These are phyloP conservation scores for Drosophila insularis DNA, from an alignment of 1,140 invertebrate genomes.

Conservation along the genomic window DNA sequence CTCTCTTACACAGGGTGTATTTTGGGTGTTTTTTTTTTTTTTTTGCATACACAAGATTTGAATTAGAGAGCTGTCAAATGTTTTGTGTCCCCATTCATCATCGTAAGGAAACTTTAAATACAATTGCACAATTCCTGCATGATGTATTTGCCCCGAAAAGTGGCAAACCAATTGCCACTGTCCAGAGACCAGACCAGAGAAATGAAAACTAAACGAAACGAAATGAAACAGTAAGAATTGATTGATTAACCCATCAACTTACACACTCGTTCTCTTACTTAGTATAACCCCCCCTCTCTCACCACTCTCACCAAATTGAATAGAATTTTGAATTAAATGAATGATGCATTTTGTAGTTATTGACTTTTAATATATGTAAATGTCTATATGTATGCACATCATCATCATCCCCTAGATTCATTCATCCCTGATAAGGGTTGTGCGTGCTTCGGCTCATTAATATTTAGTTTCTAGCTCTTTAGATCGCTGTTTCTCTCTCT, in stretches of 20 bases:
- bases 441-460: constrained; percentile 67
- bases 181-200: background rate
- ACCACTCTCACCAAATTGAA: background rate
- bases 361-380: background rate
- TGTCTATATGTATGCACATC: background rate
- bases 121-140: constrained; percentile 46
- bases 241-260: constrained; percentile 64
- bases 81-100: constrained; percentile 63
- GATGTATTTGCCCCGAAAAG: constrained; percentile 36
- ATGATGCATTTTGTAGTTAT: constrained; percentile 4
- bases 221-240: constrained; percentile 48
- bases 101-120: constrained; percentile 39
- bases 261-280: background rate
- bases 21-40: constrained; percentile 16
- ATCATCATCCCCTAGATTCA: background rate
- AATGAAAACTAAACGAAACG: background rate
- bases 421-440: constrained; percentile 61
- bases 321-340: background rate
- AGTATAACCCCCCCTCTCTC: background rate
- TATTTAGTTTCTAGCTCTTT: constrained; percentile 50
- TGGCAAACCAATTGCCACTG: constrained; percentile 62
- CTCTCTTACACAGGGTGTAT: too few species aligned
- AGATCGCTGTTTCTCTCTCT: background rate
- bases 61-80: constrained; percentile 79
- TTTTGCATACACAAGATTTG: constrained; percentile 75